Conservation (phyloP, 2,113 vertebrate species). For the Bagarius yarrelli region DNA sequence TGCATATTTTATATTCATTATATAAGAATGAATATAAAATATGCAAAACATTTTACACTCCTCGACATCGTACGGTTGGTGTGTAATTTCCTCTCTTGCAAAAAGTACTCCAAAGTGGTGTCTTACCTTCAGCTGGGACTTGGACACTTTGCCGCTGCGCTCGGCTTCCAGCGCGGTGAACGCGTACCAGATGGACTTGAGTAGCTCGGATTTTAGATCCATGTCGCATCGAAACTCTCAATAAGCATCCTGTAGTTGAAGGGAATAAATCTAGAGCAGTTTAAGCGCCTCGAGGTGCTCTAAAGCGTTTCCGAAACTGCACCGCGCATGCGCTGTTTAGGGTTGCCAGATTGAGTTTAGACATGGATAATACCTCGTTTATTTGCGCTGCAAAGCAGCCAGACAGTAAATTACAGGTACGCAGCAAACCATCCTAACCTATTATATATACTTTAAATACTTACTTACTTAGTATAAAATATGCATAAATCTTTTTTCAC, state of each 20-base stretch:
- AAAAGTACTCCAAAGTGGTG: not conserved
- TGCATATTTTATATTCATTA: too few species aligned
- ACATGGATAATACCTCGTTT: too few species aligned
- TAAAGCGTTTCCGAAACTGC: not conserved
- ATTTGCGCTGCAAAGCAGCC: not conserved
- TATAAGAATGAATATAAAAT: not conserved
- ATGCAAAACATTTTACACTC: not conserved
- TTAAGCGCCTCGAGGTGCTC: not conserved
- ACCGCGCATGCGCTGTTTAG: not conserved
- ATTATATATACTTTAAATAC: not conserved
- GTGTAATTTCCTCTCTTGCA: too few species aligned
- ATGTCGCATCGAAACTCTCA: not conserved
- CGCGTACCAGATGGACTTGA: constrained; percentile 87
- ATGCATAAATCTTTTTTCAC: too few species aligned
- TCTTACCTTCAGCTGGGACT: constrained; percentile 84
- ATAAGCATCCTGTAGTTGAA: not conserved
- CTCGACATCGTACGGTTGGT: not conserved
- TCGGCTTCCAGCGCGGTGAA: constrained; percentile 85
- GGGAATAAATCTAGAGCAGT: too few species aligned
- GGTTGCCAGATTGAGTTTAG: constrained; percentile 31
- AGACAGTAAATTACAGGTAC: not conserved
- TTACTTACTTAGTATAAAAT: not conserved
- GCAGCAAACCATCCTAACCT: not conserved
- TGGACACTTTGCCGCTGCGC: constrained; percentile 87
- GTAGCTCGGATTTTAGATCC: constrained; percentile 70